Base-by-base conservation (phyloP, 2,888 invertebrate genomes). In the Entomobrya proxima region DNA sequence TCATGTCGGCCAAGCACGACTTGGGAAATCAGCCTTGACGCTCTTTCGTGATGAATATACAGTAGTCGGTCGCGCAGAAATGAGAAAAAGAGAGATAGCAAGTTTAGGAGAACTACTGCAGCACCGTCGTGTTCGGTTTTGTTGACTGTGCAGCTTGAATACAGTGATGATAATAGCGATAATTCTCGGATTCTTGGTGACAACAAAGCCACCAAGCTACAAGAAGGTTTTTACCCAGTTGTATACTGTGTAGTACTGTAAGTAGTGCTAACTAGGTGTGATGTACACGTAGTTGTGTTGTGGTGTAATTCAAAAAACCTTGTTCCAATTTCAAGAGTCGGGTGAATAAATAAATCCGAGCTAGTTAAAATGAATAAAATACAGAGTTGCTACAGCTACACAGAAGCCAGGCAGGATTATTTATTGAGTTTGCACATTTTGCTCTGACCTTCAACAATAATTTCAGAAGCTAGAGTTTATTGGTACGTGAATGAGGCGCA, bases 11-110 rank as follows among this genome's bases (percentile, higher is more conserved):
- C 27, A 44, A 44, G 27, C 40, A 69, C 40, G 24, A 47, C 67
- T 44, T 69, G 69, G 67, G 67, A 69, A 69, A 44, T 69, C 69
- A 69, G 69, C 69, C 69, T 69, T 69, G 69, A 69, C 69, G 30
- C 69, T 69, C 15, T 1, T 47, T 47, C 47, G n/a, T 69, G 69
- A 69, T 69, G 69, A 69, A 44, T 64, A 18, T n/a, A 64, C 61
- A 35, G 7, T n/a, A 15, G 11, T 47, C 13, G 13, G 11, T 13
- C 2, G 47, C 47, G 15, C 1, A 27, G 0, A 13, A 27, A 4
- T 2, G 21, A 58, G 58, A 32, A 1, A 32, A 15, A 61, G n/a
- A 30, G 32, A 61, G 32, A 32, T 5, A 64, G 35, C 1, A 27
- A 27, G 50, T 50, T 2, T 2, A 18, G 18, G 21, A 18, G n/a